These are phyloP conservation scores for Meleagris gallopavo DNA, from an alignment of 2,113 vertebrate species.

Conservation along the genomic window DNA sequence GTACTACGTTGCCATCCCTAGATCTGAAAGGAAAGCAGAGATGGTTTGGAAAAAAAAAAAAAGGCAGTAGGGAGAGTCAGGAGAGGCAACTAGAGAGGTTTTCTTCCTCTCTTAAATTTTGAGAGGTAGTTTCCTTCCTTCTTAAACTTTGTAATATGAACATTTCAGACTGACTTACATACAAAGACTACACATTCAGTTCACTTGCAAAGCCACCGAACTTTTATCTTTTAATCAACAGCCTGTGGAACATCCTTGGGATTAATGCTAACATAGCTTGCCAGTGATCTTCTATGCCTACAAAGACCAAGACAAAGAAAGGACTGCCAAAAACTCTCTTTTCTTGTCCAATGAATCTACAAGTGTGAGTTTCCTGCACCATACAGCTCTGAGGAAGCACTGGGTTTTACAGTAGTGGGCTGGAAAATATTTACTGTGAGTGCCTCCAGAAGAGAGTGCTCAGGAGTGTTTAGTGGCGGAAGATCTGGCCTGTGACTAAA, in stretches of 20 bases:
- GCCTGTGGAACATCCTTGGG: background rate
- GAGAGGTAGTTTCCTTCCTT: fast-evolving
- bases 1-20: fast-evolving
- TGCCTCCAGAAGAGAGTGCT: too few species aligned
- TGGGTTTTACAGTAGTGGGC: background rate
- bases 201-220: background rate
- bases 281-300: background rate
- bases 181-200: fast-evolving
- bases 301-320: background rate
- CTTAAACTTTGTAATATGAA: background rate
- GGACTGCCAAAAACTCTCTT: too few species aligned
- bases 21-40: background rate
- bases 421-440: background rate
- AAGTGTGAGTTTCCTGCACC: fast-evolving
- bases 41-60: too few species aligned
- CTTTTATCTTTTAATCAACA: background rate
- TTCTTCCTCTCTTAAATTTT: too few species aligned
- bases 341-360: background rate
- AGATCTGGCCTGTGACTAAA: too few species aligned
- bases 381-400: background rate
- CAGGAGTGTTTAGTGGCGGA: too few species aligned
- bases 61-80: background rate
- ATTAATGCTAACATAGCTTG: background rate
- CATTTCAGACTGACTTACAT: background rate
- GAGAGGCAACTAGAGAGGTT: background rate